These are phyloP conservation scores for Forbesichthys papilliferus DNA, from an alignment of 2,113 vertebrate species.

Conservation along the genomic window DNA sequence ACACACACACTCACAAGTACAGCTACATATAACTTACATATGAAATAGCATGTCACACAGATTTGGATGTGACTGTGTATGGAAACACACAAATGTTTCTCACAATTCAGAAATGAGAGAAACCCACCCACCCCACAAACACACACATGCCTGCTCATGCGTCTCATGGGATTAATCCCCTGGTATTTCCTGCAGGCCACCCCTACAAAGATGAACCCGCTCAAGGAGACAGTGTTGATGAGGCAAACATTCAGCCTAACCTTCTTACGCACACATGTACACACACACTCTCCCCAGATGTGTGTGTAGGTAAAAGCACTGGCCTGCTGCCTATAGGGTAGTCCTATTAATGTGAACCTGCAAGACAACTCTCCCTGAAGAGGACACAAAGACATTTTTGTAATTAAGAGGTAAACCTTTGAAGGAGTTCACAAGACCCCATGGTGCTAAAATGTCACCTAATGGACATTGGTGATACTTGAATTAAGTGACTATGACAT, in stretches of 20 bases:
- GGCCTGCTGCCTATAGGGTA: no score
- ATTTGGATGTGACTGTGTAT: background rate
- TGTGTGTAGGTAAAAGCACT: background rate
- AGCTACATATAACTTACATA: background rate
- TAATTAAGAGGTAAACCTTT: no score
- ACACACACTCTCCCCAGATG: background rate
- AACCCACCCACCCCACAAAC: background rate
- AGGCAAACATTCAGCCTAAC: constrained; percentile 28
- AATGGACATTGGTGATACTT: no score
- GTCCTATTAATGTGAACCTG: no score
- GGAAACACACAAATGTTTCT: no score
- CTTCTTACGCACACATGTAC: constrained; percentile 12
- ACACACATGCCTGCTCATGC: constrained; percentile 20
- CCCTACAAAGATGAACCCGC: constrained; percentile 36
- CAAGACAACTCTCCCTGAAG: no score
- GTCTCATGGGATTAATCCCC: constrained; percentile 48
- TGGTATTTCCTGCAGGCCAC: constrained; percentile 59
- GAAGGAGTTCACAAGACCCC: no score
- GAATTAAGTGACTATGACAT: no score
- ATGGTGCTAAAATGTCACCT: no score
- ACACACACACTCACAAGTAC: background rate
- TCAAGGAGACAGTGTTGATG: constrained; percentile 24
- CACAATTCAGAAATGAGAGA: no score
- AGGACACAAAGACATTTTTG: no score
- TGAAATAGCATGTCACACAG: background rate